Conservation (phyloP, 2,888 invertebrate species). For the Sinodicranocentrus sp. region DNA sequence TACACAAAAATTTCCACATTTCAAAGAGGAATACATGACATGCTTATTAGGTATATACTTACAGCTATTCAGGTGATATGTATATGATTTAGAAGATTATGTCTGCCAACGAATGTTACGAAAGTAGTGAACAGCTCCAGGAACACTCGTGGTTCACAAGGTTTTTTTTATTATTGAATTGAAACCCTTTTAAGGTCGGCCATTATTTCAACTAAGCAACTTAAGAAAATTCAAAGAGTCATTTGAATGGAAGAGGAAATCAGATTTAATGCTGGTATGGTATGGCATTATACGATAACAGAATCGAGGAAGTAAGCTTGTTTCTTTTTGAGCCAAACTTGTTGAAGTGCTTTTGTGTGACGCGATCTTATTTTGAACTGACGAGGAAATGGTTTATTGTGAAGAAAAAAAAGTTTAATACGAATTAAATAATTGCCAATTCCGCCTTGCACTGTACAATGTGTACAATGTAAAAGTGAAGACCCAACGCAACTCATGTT, state of each 20-base stretch:
- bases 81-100: too few species aligned
- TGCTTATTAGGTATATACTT: too few species aligned
- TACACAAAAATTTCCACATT: too few species aligned
- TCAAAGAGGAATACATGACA: too few species aligned
- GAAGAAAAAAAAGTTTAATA: background rate
- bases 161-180: constrained; percentile 16
- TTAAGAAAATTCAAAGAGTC: constrained; percentile 15
- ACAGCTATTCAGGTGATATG: too few species aligned
- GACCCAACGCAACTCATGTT: constrained; percentile 27
- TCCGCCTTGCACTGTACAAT: background rate
- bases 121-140: constrained; percentile 29
- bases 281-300: background rate
- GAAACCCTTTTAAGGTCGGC: constrained; percentile 50
- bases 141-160: background rate
- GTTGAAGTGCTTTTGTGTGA: too few species aligned
- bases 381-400: constrained; percentile 18
- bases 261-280: background rate
- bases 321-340: too few species aligned
- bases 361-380: background rate
- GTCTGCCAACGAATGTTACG: background rate
- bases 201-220: constrained; percentile 29
- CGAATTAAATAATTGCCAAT: too few species aligned
- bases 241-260: constrained; percentile 55
- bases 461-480: constrained; percentile 10
- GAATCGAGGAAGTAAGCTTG: background rate